phyloP scores from a whole-genome alignment of 2,797 vertebrate species.

The Psittacula derbiana region DNA sequence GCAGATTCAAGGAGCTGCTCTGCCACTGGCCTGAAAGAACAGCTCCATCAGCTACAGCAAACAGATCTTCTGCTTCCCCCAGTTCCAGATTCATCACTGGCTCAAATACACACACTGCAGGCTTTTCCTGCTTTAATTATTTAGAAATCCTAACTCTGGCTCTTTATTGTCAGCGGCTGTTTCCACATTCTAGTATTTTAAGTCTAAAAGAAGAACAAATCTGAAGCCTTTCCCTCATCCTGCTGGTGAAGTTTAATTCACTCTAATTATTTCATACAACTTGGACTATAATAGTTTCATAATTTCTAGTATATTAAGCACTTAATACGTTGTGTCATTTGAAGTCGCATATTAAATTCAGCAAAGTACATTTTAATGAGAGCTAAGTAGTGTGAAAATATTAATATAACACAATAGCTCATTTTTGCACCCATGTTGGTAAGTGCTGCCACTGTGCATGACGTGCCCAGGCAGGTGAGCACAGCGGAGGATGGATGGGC shows the following conservation, averaged over 20 bases:
- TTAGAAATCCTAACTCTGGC: constrained; percentile 37
- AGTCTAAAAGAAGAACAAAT: not conserved
- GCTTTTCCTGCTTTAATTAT: constrained; percentile 41
- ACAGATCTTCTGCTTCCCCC: constrained; percentile 23
- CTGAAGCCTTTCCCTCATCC: constrained; percentile 67
- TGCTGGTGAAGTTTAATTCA: constrained; percentile 72
- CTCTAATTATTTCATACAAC: constrained; percentile 80
- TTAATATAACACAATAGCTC: constrained; percentile 58
- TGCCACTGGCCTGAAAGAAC: constrained; percentile 29
- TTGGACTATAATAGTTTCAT: constrained; percentile 77
- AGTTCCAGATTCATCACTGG: not conserved
- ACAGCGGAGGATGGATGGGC: accelerated
- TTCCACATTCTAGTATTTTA: constrained; percentile 12
- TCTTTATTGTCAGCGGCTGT: constrained; percentile 30
- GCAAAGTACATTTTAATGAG: constrained; percentile 86
- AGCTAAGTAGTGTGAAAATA: constrained; percentile 80
- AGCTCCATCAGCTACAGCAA: constrained; percentile 10
- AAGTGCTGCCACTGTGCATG: accelerated
- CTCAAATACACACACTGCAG: not conserved
- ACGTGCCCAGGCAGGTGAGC: not conserved
- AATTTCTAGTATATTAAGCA: constrained; percentile 87
- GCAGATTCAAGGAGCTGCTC: not conserved
- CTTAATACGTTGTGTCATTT: constrained; percentile 85
- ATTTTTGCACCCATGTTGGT: not conserved
- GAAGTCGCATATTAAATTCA: constrained; percentile 79